phyloP scores from a whole-genome alignment of 2,888 invertebrate species.

The Lycophotia porphyrea region DNA sequence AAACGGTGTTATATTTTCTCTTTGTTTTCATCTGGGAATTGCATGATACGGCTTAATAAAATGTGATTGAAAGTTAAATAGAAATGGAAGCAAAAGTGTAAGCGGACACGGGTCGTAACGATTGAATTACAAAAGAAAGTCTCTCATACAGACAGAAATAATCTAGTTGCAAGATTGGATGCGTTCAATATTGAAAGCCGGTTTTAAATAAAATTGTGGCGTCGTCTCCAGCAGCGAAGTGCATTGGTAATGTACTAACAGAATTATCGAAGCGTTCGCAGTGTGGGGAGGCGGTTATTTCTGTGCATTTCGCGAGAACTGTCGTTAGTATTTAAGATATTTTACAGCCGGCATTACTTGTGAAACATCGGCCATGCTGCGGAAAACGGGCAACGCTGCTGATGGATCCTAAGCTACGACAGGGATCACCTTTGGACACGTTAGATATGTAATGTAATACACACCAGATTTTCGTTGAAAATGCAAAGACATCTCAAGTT shows the following conservation, averaged over 20 bases:
- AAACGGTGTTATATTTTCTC: constrained; percentile 28
- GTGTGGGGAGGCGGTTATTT: constrained; percentile 85
- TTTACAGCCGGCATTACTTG: constrained; percentile 77
- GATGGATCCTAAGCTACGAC: constrained; percentile 42
- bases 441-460: constrained; percentile 3
- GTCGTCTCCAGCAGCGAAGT: constrained; percentile 85
- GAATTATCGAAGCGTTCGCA: constrained; percentile 81
- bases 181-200: constrained; percentile 73
- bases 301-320: constrained; percentile 86
- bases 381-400: constrained; percentile 70
- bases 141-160: constrained; percentile 76
- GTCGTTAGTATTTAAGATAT: constrained; percentile 80
- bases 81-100: constrained; percentile 79
- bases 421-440: constrained; percentile 12
- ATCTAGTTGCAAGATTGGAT: constrained; percentile 76
- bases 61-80: constrained; percentile 79
- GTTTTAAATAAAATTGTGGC: constrained; percentile 80
- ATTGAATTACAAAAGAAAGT: constrained; percentile 87
- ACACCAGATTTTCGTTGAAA: not conserved
- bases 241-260: constrained; percentile 86
- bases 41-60: constrained; percentile 70
- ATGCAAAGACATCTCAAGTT: constrained; percentile 6
- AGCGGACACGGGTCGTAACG: constrained; percentile 78
- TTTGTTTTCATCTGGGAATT: constrained; percentile 46
- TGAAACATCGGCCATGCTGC: constrained; percentile 70